Conservation (phyloP, 2,113 vertebrate genomes). For the Elgaria multicarinata region DNA sequence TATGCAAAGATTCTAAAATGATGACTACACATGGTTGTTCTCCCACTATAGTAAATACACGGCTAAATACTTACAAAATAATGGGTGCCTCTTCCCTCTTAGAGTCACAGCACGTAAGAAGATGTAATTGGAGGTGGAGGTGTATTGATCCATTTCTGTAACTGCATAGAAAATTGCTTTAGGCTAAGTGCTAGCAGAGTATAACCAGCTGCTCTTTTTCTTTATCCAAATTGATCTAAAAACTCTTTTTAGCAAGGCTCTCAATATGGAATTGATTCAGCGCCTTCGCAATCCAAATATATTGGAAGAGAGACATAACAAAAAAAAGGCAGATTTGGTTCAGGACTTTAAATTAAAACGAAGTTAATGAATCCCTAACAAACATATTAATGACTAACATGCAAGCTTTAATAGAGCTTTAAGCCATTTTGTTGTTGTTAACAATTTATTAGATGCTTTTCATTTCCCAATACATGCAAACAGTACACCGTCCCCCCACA, state of each 20-base stretch:
- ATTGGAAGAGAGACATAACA: background rate
- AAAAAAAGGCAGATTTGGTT: background rate
- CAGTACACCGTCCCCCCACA: no score
- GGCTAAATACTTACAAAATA: background rate
- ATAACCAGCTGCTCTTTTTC: conserved; percentile 14
- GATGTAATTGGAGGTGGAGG: background rate
- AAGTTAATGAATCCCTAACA: background rate
- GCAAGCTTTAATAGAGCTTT: background rate
- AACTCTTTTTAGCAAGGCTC: conserved; percentile 1
- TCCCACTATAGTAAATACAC: background rate
- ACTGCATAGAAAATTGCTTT: background rate
- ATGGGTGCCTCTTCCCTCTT: background rate
- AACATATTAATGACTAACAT: background rate
- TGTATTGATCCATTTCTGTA: conserved; percentile 5
- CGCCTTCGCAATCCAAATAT: background rate
- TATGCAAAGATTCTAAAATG: background rate
- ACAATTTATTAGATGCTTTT: no score
- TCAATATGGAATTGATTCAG: conserved; percentile 23
- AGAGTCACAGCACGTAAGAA: background rate
- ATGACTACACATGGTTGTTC: background rate
- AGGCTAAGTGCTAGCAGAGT: background rate
- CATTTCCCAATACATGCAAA: no score
- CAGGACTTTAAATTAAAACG: background rate
- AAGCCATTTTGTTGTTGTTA: background rate
- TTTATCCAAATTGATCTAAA: background rate